These are phyloP conservation scores for Megalopta genalis DNA, from an alignment of 1,140 invertebrate species.

Conservation along the genomic window DNA sequence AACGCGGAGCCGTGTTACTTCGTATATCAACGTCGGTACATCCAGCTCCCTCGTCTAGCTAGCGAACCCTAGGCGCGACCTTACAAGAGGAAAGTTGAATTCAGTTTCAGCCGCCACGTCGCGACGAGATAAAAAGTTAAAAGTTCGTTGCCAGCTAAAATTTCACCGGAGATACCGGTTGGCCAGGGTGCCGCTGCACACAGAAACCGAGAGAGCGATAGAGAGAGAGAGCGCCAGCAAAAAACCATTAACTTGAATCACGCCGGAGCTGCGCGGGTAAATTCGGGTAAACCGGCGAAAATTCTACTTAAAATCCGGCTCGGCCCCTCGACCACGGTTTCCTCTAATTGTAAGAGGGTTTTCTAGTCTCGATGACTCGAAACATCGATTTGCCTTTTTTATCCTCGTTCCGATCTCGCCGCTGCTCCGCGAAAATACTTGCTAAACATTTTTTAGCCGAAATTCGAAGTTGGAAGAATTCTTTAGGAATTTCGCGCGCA, in stretches of 20 bases:
- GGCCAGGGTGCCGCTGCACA: not conserved
- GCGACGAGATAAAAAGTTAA: conserved; percentile 45
- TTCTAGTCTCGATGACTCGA: conserved; percentile 2
- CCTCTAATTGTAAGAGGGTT: not conserved
- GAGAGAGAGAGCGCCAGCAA: too few species aligned
- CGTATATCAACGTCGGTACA: conserved; percentile 36
- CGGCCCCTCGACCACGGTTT: too few species aligned
- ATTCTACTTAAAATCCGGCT: conserved; percentile 19
- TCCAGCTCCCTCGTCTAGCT: too few species aligned
- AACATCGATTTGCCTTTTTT: too few species aligned
- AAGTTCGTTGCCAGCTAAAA: conserved; percentile 37
- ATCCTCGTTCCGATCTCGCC: too few species aligned
- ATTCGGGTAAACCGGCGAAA: conserved; percentile 31
- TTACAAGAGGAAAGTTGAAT: conserved; percentile 37
- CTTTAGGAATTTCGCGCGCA: too few species aligned
- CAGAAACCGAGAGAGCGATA: too few species aligned
- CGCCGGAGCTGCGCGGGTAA: conserved; percentile 7
- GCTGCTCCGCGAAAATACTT: too few species aligned
- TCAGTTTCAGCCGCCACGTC: conserved; percentile 38
- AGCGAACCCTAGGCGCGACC: not conserved
- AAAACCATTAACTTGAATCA: conserved; percentile 33
- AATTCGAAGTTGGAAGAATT: too few species aligned
- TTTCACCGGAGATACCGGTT: conserved; percentile 6
- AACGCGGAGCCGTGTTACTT: conserved; percentile 4
- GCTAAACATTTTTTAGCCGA: too few species aligned